phyloP scores from a whole-genome alignment of 2,113 vertebrate species.

The Halcyon malimbica region DNA sequence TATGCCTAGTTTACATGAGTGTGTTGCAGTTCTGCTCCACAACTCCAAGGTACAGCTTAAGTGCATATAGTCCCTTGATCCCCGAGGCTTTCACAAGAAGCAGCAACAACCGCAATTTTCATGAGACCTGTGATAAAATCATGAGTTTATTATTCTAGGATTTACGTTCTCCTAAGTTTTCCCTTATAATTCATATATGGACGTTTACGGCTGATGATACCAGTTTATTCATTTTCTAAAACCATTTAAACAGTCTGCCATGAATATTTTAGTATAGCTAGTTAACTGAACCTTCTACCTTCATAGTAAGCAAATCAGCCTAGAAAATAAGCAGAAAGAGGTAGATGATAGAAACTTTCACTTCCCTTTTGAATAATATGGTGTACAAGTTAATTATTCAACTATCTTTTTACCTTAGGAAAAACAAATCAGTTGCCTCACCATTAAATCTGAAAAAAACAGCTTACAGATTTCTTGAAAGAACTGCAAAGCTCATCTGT shows the following conservation, averaged over 20 bases:
- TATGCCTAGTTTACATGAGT: accelerated
- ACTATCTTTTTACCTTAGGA: conserved; percentile 7
- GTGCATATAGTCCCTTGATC: neutral
- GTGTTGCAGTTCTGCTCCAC: neutral
- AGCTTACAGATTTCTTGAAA: conserved; percentile 15
- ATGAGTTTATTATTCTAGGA: neutral
- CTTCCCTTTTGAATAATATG: neutral
- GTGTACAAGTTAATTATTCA: conserved; percentile 29
- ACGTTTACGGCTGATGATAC: neutral
- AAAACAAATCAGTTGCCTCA: conserved; percentile 3
- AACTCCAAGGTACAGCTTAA: neutral
- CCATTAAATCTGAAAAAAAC: neutral
- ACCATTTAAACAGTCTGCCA: neutral
- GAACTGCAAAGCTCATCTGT: conserved; percentile 43
- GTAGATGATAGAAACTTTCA: neutral
- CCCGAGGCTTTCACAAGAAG: neutral
- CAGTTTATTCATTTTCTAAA: neutral
- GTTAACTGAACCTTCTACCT: neutral
- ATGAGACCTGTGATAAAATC: neutral
- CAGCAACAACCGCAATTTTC: neutral
- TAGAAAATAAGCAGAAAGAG: neutral
- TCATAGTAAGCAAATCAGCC: neutral
- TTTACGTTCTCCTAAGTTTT: neutral
- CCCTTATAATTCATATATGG: neutral
- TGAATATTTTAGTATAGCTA: neutral